A percentile compares a stretch with the other conserved stretches of the same genome.
Conservation (phyloP, 2,888 invertebrate genomes). For the Ophion slaviceki region DNA sequence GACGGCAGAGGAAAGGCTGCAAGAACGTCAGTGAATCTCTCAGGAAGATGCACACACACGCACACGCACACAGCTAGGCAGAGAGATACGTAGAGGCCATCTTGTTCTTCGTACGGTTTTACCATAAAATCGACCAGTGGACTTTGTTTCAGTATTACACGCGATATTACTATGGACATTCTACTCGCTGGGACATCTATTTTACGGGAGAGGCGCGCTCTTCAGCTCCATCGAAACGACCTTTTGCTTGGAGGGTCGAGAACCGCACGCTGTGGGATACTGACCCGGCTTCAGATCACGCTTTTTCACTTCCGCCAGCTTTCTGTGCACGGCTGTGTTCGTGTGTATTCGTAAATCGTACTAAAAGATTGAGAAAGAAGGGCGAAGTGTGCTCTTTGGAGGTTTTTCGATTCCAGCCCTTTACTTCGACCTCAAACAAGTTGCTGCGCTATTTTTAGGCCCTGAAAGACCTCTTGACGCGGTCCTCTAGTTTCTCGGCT, state of each 20-base stretch:
- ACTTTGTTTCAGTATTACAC: slow-evolving; percentile 49
- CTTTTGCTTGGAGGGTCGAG: slow-evolving; percentile 42
- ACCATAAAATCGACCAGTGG: slow-evolving; percentile 63
- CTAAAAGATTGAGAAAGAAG: neutral
- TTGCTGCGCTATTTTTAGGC: no score
- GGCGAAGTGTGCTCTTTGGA: no score
- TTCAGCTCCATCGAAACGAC: slow-evolving; percentile 46
- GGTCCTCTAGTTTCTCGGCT: no score
- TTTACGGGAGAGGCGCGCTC: slow-evolving; percentile 52
- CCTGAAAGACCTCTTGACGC: no score
- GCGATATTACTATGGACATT: slow-evolving; percentile 9
- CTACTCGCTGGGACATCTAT: slow-evolving; percentile 43
- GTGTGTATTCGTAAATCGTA: neutral
- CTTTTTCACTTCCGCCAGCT: slow-evolving; percentile 23
- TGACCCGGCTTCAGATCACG: slow-evolving; percentile 27
- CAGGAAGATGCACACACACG: neutral
- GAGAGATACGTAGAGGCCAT: slow-evolving; percentile 30
- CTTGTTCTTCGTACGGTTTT: slow-evolving; percentile 61
- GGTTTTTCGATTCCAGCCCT: no score
- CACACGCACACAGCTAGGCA: neutral
- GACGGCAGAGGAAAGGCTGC: slow-evolving; percentile 35
- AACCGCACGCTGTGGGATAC: slow-evolving; percentile 52
- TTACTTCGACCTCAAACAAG: no score
- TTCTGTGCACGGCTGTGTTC: neutral
- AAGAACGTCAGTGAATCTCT: slow-evolving; percentile 37